phyloP scores from a whole-genome alignment of 2,888 invertebrate genomes.

The Anthophora plumipes region DNA sequence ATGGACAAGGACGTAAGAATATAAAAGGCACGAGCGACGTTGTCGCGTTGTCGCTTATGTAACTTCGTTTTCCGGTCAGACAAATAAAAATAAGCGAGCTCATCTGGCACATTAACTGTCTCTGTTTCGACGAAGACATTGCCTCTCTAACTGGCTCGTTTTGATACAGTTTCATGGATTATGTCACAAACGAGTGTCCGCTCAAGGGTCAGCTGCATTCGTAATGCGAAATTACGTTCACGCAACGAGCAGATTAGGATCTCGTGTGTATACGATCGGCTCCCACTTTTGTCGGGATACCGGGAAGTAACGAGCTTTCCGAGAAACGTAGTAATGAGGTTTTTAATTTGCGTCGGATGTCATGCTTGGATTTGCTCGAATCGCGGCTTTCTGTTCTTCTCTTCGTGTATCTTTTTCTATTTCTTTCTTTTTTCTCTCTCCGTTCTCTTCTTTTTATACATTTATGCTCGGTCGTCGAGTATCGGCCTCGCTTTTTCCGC shows the following conservation, averaged over 20 bases:
- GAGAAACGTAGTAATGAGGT: conserved; percentile 24
- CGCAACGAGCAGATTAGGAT: conserved; percentile 54
- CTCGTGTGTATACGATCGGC: conserved; percentile 34
- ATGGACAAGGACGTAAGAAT: conserved; percentile 72
- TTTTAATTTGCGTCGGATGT: conserved; percentile 32
- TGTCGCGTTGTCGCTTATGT: conserved; percentile 62
- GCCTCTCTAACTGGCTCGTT: conserved; percentile 50
- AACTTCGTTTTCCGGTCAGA: conserved; percentile 54
- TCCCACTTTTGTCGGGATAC: conserved; percentile 17
- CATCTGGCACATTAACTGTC: neutral
- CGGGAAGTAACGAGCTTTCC: conserved; percentile 15
- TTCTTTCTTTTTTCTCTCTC: neutral
- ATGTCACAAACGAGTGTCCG: conserved; percentile 57
- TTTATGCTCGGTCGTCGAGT: neutral
- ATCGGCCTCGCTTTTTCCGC: too few relatives aligned
- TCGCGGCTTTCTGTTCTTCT: neutral
- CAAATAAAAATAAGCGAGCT: conserved; percentile 67
- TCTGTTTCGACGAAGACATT: neutral
- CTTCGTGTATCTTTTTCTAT: neutral
- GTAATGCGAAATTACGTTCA: conserved; percentile 63
- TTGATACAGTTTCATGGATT: conserved; percentile 66
- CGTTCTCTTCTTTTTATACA: too few relatives aligned
- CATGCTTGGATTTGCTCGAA: conserved; percentile 12
- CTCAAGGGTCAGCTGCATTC: conserved; percentile 51
- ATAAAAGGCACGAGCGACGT: conserved; percentile 66